A percentile compares a stretch with the other conserved stretches of the same genome.
Conservation (phyloP, 1,140 invertebrate genomes). For the Maconellicoccus hirsutus region DNA sequence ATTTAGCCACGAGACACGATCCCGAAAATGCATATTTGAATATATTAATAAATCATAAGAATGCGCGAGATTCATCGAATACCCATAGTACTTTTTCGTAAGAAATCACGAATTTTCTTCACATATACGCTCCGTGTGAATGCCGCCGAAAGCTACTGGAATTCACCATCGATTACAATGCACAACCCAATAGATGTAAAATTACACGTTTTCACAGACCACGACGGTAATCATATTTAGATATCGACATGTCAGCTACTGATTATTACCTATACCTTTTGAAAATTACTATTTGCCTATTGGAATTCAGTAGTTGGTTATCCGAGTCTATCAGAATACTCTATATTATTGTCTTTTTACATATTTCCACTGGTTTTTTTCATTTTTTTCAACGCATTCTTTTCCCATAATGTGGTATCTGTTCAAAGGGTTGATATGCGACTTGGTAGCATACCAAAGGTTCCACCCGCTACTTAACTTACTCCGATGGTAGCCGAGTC, state of each 20-base stretch:
- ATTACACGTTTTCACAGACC: conserved; percentile 21
- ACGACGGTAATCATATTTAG: conserved; percentile 19
- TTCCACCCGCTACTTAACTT: background rate
- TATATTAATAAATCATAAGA: conserved; percentile 22
- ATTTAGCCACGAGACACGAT: conserved; percentile 18
- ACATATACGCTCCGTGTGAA: background rate
- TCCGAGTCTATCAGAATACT: background rate
- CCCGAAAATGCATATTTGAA: background rate
- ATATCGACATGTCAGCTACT: conserved; percentile 22
- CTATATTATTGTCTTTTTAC: conserved; percentile 16
- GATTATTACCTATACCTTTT: conserved; percentile 18
- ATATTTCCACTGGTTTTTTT: background rate
- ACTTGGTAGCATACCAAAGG: background rate
- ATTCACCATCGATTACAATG: conserved; percentile 14
- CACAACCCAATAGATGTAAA: conserved; percentile 12
- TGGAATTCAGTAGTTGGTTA: conserved; percentile 19
- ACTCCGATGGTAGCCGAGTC: background rate
- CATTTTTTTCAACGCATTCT: background rate
- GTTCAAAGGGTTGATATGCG: background rate
- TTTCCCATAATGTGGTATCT: background rate
- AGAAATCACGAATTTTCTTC: conserved; percentile 13
- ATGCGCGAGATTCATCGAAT: background rate
- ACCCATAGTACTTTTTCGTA: background rate
- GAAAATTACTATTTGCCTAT: conserved; percentile 20
- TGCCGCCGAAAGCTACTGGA: conserved; percentile 19